Conservation (phyloP, 2,888 invertebrate species). For the Metallyticus violacea region DNA sequence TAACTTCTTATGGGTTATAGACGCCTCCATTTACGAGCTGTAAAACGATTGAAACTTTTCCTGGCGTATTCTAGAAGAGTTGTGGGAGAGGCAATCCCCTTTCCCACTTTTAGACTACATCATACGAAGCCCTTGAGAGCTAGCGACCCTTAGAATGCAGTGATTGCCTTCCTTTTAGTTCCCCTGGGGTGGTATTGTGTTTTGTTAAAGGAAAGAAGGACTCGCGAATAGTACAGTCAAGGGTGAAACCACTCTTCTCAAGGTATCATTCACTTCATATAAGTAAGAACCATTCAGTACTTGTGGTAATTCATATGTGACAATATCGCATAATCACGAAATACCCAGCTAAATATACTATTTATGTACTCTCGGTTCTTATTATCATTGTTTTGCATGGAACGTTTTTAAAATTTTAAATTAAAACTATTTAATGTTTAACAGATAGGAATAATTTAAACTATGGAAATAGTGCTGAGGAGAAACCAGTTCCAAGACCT, state of each 20-base stretch:
- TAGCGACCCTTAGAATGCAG: constrained; percentile 11
- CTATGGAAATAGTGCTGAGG: too few species aligned
- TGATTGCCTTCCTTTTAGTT: constrained; percentile 14
- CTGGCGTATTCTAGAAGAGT: background rate
- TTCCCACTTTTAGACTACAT: background rate
- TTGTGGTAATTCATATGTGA: too few species aligned
- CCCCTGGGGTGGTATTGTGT: constrained; percentile 13
- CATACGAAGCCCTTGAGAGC: background rate
- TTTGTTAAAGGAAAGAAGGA: background rate
- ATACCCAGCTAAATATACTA: too few species aligned
- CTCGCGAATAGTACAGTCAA: background rate
- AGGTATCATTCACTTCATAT: background rate
- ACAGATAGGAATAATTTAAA: too few species aligned
- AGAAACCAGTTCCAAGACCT: too few species aligned
- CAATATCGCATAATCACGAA: too few species aligned
- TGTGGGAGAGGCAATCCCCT: background rate
- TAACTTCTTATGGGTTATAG: background rate
- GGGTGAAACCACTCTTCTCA: background rate
- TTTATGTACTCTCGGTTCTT: too few species aligned
- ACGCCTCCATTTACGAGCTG: constrained; percentile 10
- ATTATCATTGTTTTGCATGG: too few species aligned
- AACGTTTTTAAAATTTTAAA: too few species aligned
- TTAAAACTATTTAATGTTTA: too few species aligned
- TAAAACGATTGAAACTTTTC: constrained; percentile 14
- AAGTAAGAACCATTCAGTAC: background rate